Evolutionary conservation across 2,797 vertebrate genomes (phyloP).

Genomic region (Neosilurus mollespiculum): DNA sequence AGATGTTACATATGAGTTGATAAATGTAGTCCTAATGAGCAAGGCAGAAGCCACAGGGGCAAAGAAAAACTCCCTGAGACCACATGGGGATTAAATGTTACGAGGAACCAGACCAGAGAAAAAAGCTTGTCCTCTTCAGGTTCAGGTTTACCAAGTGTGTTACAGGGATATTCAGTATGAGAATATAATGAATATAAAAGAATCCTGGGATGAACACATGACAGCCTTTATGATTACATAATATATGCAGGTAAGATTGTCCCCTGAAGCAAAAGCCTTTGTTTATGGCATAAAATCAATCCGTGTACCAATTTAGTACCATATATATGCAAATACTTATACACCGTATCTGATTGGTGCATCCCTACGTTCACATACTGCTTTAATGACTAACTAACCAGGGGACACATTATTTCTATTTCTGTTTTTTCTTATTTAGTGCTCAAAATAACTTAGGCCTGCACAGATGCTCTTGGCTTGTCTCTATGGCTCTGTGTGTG

Average conservation of each 20-base stretch:
- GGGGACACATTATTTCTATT: slow-evolving; percentile 2
- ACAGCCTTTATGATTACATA: background rate
- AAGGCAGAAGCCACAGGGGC: background rate
- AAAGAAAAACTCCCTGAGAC: background rate
- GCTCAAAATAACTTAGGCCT: background rate
- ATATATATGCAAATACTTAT: background rate
- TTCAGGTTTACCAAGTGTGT: background rate
- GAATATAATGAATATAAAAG: background rate
- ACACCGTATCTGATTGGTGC: background rate
- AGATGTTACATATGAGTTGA: too few relatives aligned
- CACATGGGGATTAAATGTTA: background rate
- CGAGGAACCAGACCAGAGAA: background rate
- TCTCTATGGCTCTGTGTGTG: slow-evolving; percentile 24
- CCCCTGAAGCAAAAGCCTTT: background rate
- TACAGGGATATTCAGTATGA: background rate
- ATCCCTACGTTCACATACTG: background rate
- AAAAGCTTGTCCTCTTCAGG: background rate
- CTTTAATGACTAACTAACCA: background rate
- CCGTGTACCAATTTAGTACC: background rate
- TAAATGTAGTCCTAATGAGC: background rate
- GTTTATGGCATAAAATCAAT: background rate
- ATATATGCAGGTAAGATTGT: background rate
- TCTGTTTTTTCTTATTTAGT: slow-evolving; percentile 22
- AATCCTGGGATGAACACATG: background rate
- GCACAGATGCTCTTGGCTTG: slow-evolving; percentile 36